Evolutionary conservation across 2,113 vertebrate species (phyloP).

Genomic region (Siniperca chuatsi): DNA sequence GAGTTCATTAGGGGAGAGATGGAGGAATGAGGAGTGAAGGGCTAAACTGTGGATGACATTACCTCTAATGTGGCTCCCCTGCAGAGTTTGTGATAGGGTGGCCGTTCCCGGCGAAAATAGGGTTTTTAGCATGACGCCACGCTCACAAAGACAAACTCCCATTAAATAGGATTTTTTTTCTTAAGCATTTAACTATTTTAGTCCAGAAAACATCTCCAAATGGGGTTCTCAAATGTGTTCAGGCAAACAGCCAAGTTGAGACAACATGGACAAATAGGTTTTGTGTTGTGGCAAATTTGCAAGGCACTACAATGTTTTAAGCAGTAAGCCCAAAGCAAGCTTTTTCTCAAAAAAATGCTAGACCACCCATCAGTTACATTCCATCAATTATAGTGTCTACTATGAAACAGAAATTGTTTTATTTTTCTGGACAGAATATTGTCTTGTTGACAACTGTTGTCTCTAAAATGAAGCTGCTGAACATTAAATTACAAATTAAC

Average conservation of each 20-base stretch:
- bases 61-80: conserved; percentile 84
- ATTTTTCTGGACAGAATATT: conserved; percentile 20
- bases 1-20: conserved; percentile 85
- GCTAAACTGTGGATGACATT: conserved; percentile 84
- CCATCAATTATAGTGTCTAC: conserved; percentile 25
- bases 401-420: conserved; percentile 11
- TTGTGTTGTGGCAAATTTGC: conserved; percentile 63
- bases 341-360: background rate
- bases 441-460: background rate
- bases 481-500: conserved; percentile 32
- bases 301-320: conserved; percentile 32
- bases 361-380: conserved; percentile 43
- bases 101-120: conserved; percentile 77
- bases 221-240: conserved; percentile 73
- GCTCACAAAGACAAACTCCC: conserved; percentile 77
- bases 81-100: conserved; percentile 83
- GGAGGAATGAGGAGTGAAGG: conserved; percentile 74
- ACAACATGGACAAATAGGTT: conserved; percentile 72
- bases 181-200: conserved; percentile 75
- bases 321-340: conserved; percentile 45
- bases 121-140: conserved; percentile 78
- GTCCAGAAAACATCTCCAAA: conserved; percentile 71
- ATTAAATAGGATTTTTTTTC: conserved; percentile 81
- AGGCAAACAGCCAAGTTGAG: conserved; percentile 71
- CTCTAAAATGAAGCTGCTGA: conserved; percentile 20